phyloP scores from a whole-genome alignment of 2,888 invertebrate species.

The Pollenia angustigena region DNA sequence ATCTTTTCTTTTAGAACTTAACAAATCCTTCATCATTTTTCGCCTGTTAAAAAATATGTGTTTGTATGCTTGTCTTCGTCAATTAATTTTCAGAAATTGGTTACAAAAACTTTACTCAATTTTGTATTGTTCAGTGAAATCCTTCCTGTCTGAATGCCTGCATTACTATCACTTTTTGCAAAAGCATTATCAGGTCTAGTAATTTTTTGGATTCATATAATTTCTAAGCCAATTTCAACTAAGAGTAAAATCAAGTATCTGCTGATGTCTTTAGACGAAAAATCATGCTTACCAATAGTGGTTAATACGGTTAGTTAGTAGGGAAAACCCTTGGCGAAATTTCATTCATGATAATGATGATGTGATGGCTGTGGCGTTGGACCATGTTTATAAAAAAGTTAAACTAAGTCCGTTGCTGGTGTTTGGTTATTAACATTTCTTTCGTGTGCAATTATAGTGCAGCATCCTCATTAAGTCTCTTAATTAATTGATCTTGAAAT shows the following conservation, averaged over 20 bases:
- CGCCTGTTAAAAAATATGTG: too few relatives aligned
- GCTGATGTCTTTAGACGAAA: constrained; percentile 9
- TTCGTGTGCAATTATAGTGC: constrained; percentile 86
- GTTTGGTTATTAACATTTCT: constrained; percentile 84
- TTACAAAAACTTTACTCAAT: constrained; percentile 44
- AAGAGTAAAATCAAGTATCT: not conserved
- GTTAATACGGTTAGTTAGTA: constrained; percentile 97
- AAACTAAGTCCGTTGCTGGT: constrained; percentile 84
- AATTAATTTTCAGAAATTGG: too few relatives aligned
- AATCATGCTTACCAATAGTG: constrained; percentile 90
- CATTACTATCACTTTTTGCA: not conserved
- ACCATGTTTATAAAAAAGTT: constrained; percentile 81
- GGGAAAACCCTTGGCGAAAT: constrained; percentile 94
- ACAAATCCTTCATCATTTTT: too few relatives aligned
- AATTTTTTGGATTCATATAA: constrained; percentile 37
- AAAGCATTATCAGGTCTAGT: constrained; percentile 13
- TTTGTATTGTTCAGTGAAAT: constrained; percentile 15
- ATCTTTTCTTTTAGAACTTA: too few relatives aligned
- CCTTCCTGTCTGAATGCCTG: not conserved
- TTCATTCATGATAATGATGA: constrained; percentile 88
- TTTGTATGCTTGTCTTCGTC: too few relatives aligned
- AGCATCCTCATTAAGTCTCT: constrained; percentile 91
- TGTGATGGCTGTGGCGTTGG: constrained; percentile 85
- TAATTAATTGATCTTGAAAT: constrained; percentile 93
- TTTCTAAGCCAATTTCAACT: not conserved